Conservation (phyloP, 2,113 vertebrate species). For the Coryphaenoides rupestris region DNA sequence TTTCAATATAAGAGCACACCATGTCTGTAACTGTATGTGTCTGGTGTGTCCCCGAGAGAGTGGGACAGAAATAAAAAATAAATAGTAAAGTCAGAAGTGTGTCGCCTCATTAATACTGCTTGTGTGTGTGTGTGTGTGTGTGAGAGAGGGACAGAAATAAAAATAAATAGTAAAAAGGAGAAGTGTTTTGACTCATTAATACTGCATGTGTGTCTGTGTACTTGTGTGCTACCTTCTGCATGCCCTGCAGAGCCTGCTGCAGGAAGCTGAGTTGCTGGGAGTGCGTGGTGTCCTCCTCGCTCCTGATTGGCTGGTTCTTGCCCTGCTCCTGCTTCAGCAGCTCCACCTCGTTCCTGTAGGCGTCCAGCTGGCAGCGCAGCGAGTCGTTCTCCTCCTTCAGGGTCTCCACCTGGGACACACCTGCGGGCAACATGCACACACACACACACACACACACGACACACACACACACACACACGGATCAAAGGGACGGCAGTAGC, state of each 20-base stretch:
- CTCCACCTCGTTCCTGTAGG: conserved; percentile 93
- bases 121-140: not conserved
- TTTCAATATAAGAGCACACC: conserved; percentile 14
- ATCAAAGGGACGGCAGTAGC: too few relatives aligned
- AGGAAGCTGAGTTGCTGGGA: conserved; percentile 91
- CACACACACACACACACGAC: not conserved
- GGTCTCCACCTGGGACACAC: conserved; percentile 83
- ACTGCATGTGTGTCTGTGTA: not conserved
- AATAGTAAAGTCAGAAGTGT: not conserved
- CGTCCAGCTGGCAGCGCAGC: conserved; percentile 92
- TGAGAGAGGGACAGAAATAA: not conserved
- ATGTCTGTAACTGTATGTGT: not conserved
- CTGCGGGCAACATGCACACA: conserved; percentile 25
- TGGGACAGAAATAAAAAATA: not conserved
- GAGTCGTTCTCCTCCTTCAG: conserved; percentile 95
- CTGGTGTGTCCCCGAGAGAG: not conserved
- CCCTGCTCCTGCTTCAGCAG: conserved; percentile 93
- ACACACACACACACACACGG: too few relatives aligned
- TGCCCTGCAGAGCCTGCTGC: conserved; percentile 92
- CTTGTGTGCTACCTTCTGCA: conserved; percentile 85
- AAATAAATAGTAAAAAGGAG: not conserved
- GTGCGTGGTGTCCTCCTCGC: conserved; percentile 84
- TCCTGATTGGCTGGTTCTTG: conserved; percentile 73
- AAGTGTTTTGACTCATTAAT: not conserved
- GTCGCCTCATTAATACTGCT: not conserved